Evolutionary conservation across 2,797 vertebrate species (phyloP).

Genomic region (Craterocephalus amniculus): DNA sequence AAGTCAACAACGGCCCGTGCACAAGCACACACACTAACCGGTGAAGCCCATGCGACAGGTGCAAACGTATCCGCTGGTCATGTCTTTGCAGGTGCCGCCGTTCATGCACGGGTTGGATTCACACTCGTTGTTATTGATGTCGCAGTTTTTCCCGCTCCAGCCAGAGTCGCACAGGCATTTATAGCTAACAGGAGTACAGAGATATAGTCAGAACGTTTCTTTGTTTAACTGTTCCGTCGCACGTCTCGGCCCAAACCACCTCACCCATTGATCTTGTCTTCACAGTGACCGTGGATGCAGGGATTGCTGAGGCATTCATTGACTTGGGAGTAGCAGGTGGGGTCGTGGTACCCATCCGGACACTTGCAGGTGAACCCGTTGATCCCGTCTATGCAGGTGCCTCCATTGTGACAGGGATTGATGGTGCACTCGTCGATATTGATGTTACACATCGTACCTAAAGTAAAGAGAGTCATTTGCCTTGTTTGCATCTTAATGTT

Average conservation of each 20-base stretch:
- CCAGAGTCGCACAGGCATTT: conserved; percentile 91
- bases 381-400: conserved; percentile 91
- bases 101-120: conserved; percentile 96
- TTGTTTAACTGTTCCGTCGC: not conserved
- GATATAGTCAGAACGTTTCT: not conserved
- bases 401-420: conserved; percentile 93
- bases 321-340: conserved; percentile 92
- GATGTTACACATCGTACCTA: conserved; percentile 93
- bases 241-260: conserved; percentile 14
- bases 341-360: conserved; percentile 91
- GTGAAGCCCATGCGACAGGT: conserved; percentile 93
- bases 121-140: conserved; percentile 95
- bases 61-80: conserved; percentile 95
- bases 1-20: not conserved
- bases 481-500: not conserved
- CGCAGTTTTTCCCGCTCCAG: conserved; percentile 95
- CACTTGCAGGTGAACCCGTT: conserved; percentile 92
- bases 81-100: conserved; percentile 93
- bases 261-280: conserved; percentile 92
- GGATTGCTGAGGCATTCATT: conserved; percentile 96
- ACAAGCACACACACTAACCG: conserved; percentile 78
- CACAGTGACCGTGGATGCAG: conserved; percentile 92
- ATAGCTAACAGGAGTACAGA: conserved; percentile 79
- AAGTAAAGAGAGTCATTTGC: not conserved
- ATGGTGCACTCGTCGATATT: conserved; percentile 93